Base-by-base conservation (phyloP, 1,140 invertebrate species). In the Papilio polytes region DNA sequence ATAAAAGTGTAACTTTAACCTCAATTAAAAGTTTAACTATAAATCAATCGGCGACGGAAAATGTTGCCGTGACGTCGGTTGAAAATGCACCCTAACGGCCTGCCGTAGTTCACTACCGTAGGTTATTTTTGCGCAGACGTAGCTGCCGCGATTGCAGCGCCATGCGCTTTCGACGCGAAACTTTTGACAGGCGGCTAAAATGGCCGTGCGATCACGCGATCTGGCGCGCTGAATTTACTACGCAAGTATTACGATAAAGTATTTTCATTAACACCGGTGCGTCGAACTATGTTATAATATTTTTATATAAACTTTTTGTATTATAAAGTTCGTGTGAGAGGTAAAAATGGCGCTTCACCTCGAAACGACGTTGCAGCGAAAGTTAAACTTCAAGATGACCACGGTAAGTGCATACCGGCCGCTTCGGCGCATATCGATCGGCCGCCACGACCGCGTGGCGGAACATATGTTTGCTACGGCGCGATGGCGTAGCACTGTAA, bases 361-460 rank as follows among this genome's bases (percentile, higher is more conserved):
- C 84, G 94, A 95, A 90, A 95, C 93, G 76, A 89, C 92, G 87
- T 89, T 95, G 91, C 93, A 95, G 91, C 91, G 93, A 81, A 94
- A 94, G 89, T 87, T 95, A 83, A 94, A 93, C 91, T 95, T 94
- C 93, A 94, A 94, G 89, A 92, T 95, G 92, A 95, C 90, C 87
- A 92, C 94, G 94, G 94, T 95, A 90, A 94, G 94, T 95, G 92
- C 92, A 94, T 91, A 88, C 89, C 88, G 88, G 84, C 87, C 84
- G 86, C 85, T 84, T 85, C 56, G 82, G 74, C 80, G 82, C 81
- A 80, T 92, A 94, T 94, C 92, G 93, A 94, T 94, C 92, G 89
- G 10, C 70, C 26, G 74, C 74, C 89, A 63, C 31, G 73, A 66
- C 90, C 93, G 87, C 92, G 90, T 92, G 91, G 90, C 87, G 74